Conservation (phyloP, 23 tunicate genomes). For the Styela clava region DNA sequence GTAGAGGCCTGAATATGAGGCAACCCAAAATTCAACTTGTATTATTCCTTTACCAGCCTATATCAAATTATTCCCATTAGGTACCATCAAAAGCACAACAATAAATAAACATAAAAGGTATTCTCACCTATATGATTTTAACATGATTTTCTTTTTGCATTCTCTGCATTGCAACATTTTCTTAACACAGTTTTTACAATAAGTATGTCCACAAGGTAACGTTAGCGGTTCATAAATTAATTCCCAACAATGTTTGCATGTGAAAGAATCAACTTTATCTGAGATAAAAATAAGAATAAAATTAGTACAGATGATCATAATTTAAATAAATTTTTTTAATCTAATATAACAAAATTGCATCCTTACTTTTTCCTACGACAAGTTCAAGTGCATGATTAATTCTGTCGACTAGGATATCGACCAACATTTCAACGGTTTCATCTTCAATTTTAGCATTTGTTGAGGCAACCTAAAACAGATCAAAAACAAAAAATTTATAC, state of each 20-base stretch:
- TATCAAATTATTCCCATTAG: too few species aligned
- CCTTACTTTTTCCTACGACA: slow-evolving; percentile 1
- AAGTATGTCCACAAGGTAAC: slow-evolving; percentile 53
- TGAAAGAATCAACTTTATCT: slow-evolving; percentile 37
- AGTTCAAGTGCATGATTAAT: not conserved
- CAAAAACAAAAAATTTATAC: not conserved
- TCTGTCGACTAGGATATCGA: slow-evolving; percentile 2
- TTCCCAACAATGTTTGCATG: slow-evolving; percentile 67
- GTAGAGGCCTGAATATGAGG: too few species aligned
- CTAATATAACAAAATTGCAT: too few species aligned
- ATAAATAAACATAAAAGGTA: too few species aligned
- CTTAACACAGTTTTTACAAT: slow-evolving; percentile 19
- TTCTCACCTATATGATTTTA: not conserved
- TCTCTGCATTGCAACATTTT: slow-evolving; percentile 4
- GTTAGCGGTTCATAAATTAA: slow-evolving; percentile 56
- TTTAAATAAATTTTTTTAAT: not conserved
- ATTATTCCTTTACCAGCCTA: too few species aligned
- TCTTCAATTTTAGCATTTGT: not conserved
- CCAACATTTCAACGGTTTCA: slow-evolving; percentile 14
- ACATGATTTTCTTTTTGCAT: slow-evolving; percentile 5
- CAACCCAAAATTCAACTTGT: too few species aligned
- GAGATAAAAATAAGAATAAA: not conserved
- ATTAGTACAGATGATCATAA: not conserved
- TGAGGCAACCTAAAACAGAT: not conserved
- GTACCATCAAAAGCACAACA: too few species aligned